phyloP scores from a whole-genome alignment of 2,113 vertebrate species.

The Rhynchopsitta pachyrhyncha region DNA sequence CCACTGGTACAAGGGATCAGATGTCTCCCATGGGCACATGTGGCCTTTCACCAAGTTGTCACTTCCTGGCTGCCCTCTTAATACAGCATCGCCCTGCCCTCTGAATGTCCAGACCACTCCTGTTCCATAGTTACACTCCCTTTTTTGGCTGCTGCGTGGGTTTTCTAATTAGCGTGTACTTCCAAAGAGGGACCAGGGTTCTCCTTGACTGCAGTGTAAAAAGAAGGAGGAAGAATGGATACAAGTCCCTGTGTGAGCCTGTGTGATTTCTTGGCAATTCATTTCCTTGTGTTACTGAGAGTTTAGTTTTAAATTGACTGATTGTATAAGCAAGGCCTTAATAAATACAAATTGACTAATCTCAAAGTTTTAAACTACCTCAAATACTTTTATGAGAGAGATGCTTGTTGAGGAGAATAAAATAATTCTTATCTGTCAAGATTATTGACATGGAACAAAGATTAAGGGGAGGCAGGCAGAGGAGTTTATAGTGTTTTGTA shows the following conservation, averaged over 20 bases:
- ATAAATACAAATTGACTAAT: not conserved
- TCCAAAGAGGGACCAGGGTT: not conserved
- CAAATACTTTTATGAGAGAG: not conserved
- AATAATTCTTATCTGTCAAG: not conserved
- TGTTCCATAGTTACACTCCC: not conserved
- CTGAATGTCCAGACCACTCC: not conserved
- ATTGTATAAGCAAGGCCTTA: not conserved
- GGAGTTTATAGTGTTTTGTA: not conserved
- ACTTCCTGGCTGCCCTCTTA: not conserved
- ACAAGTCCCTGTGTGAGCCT: not conserved
- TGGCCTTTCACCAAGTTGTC: not conserved
- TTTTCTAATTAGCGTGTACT: slow-evolving; percentile 36
- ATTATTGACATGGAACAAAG: not conserved
- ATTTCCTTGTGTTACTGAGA: not conserved
- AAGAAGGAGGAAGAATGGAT: not conserved
- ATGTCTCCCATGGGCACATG: not conserved
- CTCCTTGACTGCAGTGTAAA: not conserved
- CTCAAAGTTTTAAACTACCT: not conserved
- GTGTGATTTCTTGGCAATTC: not conserved
- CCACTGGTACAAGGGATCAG: not conserved
- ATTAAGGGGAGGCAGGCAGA: fast-evolving
- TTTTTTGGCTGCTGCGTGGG: slow-evolving; percentile 51
- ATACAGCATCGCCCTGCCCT: not conserved
- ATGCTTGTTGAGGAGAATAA: not conserved
- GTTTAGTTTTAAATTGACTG: not conserved